Percentiles rank a stretch among this genome's conserved stretches.
These are phyloP conservation scores for Agrochola litura DNA, from an alignment of 2,888 invertebrate species.

Conservation along the genomic window DNA sequence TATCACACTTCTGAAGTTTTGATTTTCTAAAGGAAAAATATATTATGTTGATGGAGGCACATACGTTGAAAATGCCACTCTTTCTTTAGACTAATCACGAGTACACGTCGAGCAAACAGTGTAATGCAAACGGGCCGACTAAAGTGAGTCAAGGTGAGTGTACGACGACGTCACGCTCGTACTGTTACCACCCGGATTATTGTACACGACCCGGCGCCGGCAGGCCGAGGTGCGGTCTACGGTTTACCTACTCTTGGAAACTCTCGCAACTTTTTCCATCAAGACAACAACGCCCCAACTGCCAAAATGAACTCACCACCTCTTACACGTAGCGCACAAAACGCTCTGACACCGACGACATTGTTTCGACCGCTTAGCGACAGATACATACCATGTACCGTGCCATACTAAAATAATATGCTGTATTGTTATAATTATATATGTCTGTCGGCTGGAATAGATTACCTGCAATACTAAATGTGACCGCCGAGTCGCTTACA, in stretches of 20 bases:
- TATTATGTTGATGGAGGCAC: background rate
- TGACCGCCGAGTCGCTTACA: constrained; percentile 21
- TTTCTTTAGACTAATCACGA: constrained; percentile 81
- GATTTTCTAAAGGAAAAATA: constrained; percentile 6
- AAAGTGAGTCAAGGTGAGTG: constrained; percentile 89
- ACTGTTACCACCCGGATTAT: constrained; percentile 88
- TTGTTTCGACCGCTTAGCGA: constrained; percentile 46
- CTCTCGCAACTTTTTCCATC: constrained; percentile 70
- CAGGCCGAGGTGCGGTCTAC: constrained; percentile 79
- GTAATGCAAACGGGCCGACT: constrained; percentile 84
- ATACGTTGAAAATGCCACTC: constrained; percentile 54
- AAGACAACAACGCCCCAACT: constrained; percentile 62
- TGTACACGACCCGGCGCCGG: constrained; percentile 76
- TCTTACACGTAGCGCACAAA: constrained; percentile 54
- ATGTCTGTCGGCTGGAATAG: constrained; percentile 29
- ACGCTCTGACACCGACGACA: constrained; percentile 43
- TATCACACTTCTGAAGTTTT: background rate
- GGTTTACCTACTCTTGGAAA: constrained; percentile 77
- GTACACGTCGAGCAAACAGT: constrained; percentile 78
- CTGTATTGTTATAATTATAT: constrained; percentile 48
- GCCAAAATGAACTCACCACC: constrained; percentile 59
- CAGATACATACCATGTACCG: constrained; percentile 43
- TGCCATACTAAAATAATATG: constrained; percentile 46
- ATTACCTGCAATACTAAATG: constrained; percentile 51
- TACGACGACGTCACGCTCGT: constrained; percentile 79